Base-by-base conservation (phyloP, 2,797 vertebrate species). In the Leucoraja ocellata region DNA sequence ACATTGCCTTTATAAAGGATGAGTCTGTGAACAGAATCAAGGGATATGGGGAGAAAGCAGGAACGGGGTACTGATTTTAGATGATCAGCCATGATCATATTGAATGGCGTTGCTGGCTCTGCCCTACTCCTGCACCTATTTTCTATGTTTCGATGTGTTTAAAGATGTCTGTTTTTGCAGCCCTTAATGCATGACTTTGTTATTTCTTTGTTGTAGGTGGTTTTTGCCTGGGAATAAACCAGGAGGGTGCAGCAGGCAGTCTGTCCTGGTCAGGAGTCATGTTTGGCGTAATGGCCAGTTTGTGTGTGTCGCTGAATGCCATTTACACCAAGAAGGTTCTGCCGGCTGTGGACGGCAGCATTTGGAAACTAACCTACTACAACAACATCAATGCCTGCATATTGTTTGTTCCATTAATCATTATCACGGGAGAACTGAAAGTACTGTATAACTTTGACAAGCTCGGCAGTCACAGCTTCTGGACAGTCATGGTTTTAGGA, bases 251-350 rank as follows among this genome's bases (percentile, higher is more conserved):
- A 0, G 96, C 97, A 0, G 98, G 98, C 1, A 98, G 97, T 93
- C 97, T 99, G 93, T 99, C 99, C 0, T 98, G 97, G 98, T 93
- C 94, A 0, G 99, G 99, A 32, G 97, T 98, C 93, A 93, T 97
- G 93, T 99, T 97, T 1, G 99, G 98, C 0, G 97, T 99, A 76
- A 93, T 98, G 0, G 98, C 99, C 95, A 99, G 98, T 93, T 97
- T 98, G 28, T 98, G 96, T 0, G 98, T 99, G 61, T 99, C 98
- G 0, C 97, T 99, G 84, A 99, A 99, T 0, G 99, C 99, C 94
- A 99, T 99, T 96, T 99, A 97, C 94, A 99, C 98, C 73, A 99
- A 99, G 95, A 99, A 99, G 94, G 98, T 99, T 94, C 97, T 99
- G 95, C 97, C 98, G 0, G 97, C 96, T 0, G 98, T 99, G 94